A percentile compares a stretch with the other conserved stretches of the same genome.
Conservation (phyloP, 2,888 invertebrate species). For the Chydorus sphaericus region DNA sequence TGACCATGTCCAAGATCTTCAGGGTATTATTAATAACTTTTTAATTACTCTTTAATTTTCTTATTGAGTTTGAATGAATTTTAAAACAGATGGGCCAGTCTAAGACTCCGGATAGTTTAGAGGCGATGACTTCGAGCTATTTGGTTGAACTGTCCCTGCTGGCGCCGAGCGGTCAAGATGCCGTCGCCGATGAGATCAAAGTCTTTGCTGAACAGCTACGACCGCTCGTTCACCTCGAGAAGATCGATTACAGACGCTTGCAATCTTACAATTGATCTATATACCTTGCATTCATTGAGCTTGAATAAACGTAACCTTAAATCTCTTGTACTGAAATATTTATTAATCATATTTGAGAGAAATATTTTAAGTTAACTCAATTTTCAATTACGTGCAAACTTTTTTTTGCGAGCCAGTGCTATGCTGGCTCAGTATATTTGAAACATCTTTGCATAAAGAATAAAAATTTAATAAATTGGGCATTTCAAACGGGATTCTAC, state of each 20-base stretch:
- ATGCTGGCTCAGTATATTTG: no score
- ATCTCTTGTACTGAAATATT: no score
- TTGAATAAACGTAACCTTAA: no score
- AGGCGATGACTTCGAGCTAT: constrained; percentile 81
- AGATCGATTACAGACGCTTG: constrained; percentile 56
- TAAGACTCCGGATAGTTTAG: constrained; percentile 51
- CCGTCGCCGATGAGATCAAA: constrained; percentile 89
- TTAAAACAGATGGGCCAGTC: constrained; percentile 46
- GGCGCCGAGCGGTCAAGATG: constrained; percentile 82
- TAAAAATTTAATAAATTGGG: no score
- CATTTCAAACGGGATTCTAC: no score
- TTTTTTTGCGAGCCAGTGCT: no score
- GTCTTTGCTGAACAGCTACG: constrained; percentile 86
- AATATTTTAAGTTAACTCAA: no score
- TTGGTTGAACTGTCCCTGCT: constrained; percentile 82
- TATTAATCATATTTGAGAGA: no score
- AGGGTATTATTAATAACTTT: constrained; percentile 38
- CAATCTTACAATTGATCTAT: no score
- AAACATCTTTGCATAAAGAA: no score
- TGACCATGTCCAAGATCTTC: constrained; percentile 86
- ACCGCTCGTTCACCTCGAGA: constrained; percentile 80
- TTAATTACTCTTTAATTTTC: not conserved
- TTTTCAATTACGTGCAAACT: no score
- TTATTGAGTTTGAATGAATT: not conserved
- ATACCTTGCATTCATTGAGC: no score